A percentile compares a stretch with the other conserved stretches of the same genome.
phyloP scores from a whole-genome alignment of 1,140 invertebrate genomes.

The Neodiprion pinetum region DNA sequence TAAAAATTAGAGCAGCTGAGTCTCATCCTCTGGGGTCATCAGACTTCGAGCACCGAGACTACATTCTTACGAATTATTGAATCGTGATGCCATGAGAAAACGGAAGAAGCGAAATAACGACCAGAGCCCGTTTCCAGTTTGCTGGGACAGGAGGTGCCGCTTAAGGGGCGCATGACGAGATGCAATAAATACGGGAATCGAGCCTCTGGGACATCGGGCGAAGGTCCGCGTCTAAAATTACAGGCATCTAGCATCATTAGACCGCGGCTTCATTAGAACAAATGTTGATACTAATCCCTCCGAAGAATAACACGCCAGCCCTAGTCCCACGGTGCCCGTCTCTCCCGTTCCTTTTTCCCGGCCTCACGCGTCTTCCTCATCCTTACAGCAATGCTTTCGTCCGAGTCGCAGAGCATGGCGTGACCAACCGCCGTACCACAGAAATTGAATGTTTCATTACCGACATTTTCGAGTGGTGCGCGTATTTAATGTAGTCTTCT shows the following conservation, averaged over 20 bases:
- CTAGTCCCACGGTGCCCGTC: constrained; percentile 1
- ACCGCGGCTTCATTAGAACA: constrained; percentile 32
- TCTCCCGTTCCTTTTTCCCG: not conserved
- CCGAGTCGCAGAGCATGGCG: not conserved
- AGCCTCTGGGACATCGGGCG: constrained; percentile 11
- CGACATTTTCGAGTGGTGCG: not conserved
- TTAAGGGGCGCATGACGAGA: constrained; percentile 30
- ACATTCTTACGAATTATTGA: too few relatives aligned
- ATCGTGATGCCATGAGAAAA: not conserved
- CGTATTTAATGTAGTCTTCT: not conserved
- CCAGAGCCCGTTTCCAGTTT: constrained; percentile 10
- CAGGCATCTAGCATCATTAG: constrained; percentile 26
- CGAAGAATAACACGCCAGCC: constrained; percentile 19
- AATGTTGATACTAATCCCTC: constrained; percentile 31
- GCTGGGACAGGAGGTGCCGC: constrained; percentile 16
- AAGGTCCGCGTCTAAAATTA: constrained; percentile 30
- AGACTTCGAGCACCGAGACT: too few relatives aligned
- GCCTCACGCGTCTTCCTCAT: not conserved
- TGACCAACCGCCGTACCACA: not conserved
- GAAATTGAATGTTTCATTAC: not conserved
- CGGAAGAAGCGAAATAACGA: not conserved
- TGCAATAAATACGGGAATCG: constrained; percentile 33
- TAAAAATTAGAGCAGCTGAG: too few relatives aligned
- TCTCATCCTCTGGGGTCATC: too few relatives aligned
- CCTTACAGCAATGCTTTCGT: not conserved